Percentiles rank a stretch among this genome's conserved stretches.
These are phyloP conservation scores for Pteronotus mesoamericanus DNA, from an alignment of 2,797 vertebrate species.

Conservation along the genomic window DNA sequence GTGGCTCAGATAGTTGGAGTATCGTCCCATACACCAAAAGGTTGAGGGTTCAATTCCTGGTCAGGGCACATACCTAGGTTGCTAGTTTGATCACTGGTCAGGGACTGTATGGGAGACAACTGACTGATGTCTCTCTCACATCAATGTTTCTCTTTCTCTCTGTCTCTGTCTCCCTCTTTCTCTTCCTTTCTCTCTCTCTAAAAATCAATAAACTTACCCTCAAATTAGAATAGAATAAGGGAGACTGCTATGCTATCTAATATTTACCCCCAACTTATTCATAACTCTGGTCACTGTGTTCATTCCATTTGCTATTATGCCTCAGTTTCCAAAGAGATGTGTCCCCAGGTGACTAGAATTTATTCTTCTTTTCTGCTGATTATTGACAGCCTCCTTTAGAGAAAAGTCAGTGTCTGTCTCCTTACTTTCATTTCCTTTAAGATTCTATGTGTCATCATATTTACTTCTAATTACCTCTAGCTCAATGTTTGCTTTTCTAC, in stretches of 20 bases:
- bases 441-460: not conserved
- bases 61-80: not conserved
- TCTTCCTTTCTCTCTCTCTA: too few species aligned
- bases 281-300: not conserved
- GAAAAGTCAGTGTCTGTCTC: not conserved
- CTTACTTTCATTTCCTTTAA: not conserved
- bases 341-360: not conserved
- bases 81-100: not conserved
- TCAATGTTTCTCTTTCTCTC: not conserved
- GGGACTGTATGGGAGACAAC: not conserved
- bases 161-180: too few species aligned
- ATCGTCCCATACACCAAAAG: not conserved
- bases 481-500: not conserved
- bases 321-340: not conserved
- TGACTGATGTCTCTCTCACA: not conserved
- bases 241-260: not conserved
- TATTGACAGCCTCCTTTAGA: not conserved
- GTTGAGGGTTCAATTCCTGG: not conserved
- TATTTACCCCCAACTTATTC: not conserved
- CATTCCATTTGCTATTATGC: not conserved
- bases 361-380: not conserved
- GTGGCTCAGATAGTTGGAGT: not conserved
- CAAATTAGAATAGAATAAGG: not conserved
- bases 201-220: not conserved
- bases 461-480: not conserved